Conservation (phyloP, 2,113 vertebrate genomes). For the Tychaedon coryphoeus region DNA sequence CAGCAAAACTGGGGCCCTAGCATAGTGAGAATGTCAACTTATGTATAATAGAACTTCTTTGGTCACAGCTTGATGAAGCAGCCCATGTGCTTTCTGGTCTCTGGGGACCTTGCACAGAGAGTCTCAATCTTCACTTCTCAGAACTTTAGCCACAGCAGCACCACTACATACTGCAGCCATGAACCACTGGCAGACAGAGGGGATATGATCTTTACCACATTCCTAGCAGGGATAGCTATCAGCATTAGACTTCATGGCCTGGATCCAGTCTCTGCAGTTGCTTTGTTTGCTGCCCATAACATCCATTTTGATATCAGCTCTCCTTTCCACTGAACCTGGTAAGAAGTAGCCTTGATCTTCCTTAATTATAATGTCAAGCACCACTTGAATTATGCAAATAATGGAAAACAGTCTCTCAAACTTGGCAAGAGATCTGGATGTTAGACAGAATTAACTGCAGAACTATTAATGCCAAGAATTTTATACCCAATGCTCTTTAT, state of each 20-base stretch:
- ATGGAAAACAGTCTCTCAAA: background rate
- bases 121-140: background rate
- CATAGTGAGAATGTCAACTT: background rate
- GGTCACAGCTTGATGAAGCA: background rate
- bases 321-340: background rate
- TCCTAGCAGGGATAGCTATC: background rate
- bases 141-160: background rate
- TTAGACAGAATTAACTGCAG: background rate
- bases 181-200: background rate
- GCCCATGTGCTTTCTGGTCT: background rate
- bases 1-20: background rate
- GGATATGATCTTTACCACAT: background rate
- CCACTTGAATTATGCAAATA: background rate
- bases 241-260: background rate
- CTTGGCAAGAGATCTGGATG: background rate
- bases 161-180: background rate
- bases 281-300: background rate
- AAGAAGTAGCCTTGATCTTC: background rate
- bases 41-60: rapidly evolving
- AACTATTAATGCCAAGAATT: background rate
- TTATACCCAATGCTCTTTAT: background rate
- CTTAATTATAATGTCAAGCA: background rate
- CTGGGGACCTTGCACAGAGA: background rate
- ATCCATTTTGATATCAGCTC: background rate
- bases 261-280: background rate